Percentiles rank a stretch among this genome's conserved stretches.
Evolutionary conservation across 2,888 invertebrate genomes (phyloP).

Genomic region (Metopia argyrocephala): DNA sequence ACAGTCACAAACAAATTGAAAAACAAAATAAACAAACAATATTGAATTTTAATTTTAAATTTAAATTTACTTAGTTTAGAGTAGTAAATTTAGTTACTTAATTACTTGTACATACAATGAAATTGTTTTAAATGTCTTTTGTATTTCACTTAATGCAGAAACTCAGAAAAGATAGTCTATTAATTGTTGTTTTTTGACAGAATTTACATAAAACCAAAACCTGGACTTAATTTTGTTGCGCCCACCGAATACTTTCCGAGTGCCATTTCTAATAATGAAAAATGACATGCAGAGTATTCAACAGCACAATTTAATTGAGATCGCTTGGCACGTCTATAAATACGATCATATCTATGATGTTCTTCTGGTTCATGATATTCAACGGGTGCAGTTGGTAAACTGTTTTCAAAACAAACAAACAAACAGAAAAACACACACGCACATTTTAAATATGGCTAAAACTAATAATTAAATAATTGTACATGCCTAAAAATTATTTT

Average conservation of each 20-base stretch:
- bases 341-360: slow-evolving; percentile 83
- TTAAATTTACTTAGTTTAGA: too few species aligned
- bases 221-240: slow-evolving; percentile 67
- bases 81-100: too few species aligned
- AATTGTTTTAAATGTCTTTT: too few species aligned
- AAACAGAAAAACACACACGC: not conserved
- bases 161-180: too few species aligned
- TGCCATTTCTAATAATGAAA: slow-evolving; percentile 86
- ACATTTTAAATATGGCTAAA: not conserved
- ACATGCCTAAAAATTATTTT: slow-evolving; percentile 85
- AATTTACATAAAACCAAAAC: slow-evolving; percentile 34
- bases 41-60: too few species aligned
- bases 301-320: slow-evolving; percentile 80
- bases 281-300: slow-evolving; percentile 82
- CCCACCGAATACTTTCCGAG: slow-evolving; percentile 80
- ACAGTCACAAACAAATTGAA: too few species aligned
- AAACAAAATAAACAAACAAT: too few species aligned
- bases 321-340: slow-evolving; percentile 80
- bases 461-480: not conserved
- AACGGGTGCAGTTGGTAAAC: slow-evolving; percentile 67
- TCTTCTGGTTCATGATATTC: slow-evolving; percentile 78
- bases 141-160: too few species aligned
- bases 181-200: not conserved
- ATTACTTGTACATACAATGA: too few species aligned
- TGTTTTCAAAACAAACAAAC: slow-evolving; percentile 1